Base-by-base conservation (phyloP, 2,797 vertebrate species). In the Momotus momota region DNA sequence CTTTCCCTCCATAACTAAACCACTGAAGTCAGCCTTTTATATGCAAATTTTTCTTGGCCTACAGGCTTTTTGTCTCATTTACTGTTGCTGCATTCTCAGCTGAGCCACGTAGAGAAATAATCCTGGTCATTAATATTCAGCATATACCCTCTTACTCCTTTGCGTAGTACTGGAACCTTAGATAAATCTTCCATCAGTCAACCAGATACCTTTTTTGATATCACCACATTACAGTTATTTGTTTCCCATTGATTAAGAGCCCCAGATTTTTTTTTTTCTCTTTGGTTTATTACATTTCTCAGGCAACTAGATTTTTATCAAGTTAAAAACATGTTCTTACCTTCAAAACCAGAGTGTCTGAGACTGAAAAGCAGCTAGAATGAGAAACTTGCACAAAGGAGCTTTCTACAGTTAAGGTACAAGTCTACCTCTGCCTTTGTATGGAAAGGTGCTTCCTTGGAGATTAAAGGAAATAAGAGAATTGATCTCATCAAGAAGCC, bases 231-330 rank as follows among this genome's bases (percentile, higher is more conserved):
- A 14, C 10, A 67, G 17, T 71, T 78, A 83, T 61, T 90, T 94
- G 20, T 27, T 72, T 86, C 31, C 14, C 9, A 58, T 66, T 90
- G 16, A 52, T 43, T 81, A 64, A 73, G 5, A 70, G 23, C 6
- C 16, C 7, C 10, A 35, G 16, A 31, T 19, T 65, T 69, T 64
- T 81, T 83, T 58, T 46, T 43, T 23, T 43, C 10, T 80, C 27
- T 55, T 85, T 58, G 31, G 14, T 61, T 79, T 85, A 58, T 90
- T 58, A 25, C 20, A 69, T 61, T 90, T 86, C 22, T 92, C 19
- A 61, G 57, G 12, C 6, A 77, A 64, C 2, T 3, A 89, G 38
- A 55, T 79, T 84, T 86, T 79, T 70, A 8, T 84, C 33, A 66
- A 58, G 18, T 81, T 84, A 35, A 71, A 45, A 80, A 48, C 17